Evolutionary conservation across 1,140 invertebrate genomes (phyloP).

Genomic region (Tachypleus tridentatus): DNA sequence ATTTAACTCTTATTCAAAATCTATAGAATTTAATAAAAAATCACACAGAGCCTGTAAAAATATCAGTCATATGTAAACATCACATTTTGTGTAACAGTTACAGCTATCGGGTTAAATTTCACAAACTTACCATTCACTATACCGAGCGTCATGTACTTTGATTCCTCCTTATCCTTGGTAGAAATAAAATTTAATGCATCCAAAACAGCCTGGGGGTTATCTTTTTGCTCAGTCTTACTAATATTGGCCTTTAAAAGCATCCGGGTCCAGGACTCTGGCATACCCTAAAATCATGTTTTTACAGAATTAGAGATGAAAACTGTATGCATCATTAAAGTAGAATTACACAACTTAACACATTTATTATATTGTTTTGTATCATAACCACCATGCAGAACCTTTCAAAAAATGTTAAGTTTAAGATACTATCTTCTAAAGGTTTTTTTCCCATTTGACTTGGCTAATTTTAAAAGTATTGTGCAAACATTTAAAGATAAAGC

Average conservation of each 20-base stretch:
- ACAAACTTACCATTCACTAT: conserved; percentile 33
- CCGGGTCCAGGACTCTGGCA: conserved; percentile 61
- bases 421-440: neutral
- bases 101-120: neutral
- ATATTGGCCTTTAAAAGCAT: conserved; percentile 73
- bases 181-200: conserved; percentile 83
- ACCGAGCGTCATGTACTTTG: conserved; percentile 61
- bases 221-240: conserved; percentile 66
- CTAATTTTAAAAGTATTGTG: too few species aligned
- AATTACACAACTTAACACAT: too few species aligned
- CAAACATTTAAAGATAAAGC: too few species aligned
- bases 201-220: conserved; percentile 77
- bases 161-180: conserved; percentile 54
- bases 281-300: conserved; percentile 38
- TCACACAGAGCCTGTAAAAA: too few species aligned
- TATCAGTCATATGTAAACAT: too few species aligned
- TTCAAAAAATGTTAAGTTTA: neutral
- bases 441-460: neutral
- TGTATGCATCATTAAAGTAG: too few species aligned
- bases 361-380: too few species aligned
- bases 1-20: too few species aligned
- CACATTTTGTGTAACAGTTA: too few species aligned
- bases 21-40: too few species aligned
- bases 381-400: too few species aligned
- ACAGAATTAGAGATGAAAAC: too few species aligned